A percentile compares a stretch with the other conserved stretches of the same genome.
These are phyloP conservation scores for Polydrusus pterygomalis DNA, from an alignment of 2,888 invertebrate species.

Conservation along the genomic window DNA sequence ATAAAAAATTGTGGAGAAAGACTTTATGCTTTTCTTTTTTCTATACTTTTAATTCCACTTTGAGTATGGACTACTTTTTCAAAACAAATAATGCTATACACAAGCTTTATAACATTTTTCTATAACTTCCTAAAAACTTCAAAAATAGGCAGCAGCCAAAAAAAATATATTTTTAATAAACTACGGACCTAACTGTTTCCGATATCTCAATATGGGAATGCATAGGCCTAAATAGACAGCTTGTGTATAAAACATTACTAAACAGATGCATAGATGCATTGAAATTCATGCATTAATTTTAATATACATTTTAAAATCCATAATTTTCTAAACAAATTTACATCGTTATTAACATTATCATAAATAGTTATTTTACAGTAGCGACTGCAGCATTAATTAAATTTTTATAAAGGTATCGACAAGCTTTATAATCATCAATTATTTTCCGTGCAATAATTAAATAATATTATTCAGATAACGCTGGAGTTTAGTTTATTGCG, in stretches of 20 bases:
- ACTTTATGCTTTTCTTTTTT: too few relatives aligned
- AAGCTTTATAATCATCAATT: constrained; percentile 30
- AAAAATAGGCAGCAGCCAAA: too few relatives aligned
- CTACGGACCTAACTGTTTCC: too few relatives aligned
- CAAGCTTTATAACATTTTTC: too few relatives aligned
- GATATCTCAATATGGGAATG: too few relatives aligned
- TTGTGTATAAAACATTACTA: background rate
- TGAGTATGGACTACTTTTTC: too few relatives aligned
- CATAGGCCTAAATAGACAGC: too few relatives aligned
- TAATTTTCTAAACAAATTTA: constrained; percentile 13
- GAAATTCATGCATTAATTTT: background rate
- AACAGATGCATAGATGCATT: background rate
- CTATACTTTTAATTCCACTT: too few relatives aligned
- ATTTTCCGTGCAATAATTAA: constrained; percentile 38
- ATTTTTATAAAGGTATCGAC: constrained; percentile 18
- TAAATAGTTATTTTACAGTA: constrained; percentile 20
- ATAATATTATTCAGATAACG: constrained; percentile 39
- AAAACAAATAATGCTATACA: too few relatives aligned
- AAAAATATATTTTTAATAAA: too few relatives aligned
- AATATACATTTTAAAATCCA: background rate
- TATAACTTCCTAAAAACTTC: too few relatives aligned
- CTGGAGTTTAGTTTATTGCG: constrained; percentile 35
- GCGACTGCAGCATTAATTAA: constrained; percentile 10
- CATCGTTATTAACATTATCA: background rate
- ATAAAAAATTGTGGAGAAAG: too few relatives aligned